A percentile compares a stretch with the other conserved stretches of the same genome.
These are phyloP conservation scores for Catocala nupta DNA, from an alignment of 2,888 invertebrate species.

Conservation along the genomic window DNA sequence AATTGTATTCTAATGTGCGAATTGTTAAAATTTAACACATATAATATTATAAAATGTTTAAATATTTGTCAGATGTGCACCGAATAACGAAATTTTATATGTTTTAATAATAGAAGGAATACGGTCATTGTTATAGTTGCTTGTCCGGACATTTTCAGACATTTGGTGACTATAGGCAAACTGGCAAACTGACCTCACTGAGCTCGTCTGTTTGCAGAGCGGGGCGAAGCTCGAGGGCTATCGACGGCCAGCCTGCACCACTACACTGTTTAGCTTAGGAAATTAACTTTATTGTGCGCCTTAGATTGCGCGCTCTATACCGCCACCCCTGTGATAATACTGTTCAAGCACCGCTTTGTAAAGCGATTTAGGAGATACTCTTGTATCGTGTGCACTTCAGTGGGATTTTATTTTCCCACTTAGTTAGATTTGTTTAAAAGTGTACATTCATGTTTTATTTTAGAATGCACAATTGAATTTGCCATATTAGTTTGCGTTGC, in stretches of 20 bases:
- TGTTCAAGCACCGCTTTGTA: constrained; percentile 41
- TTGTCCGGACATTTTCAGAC: neutral
- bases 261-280: constrained; percentile 66
- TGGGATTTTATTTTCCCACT: constrained; percentile 1
- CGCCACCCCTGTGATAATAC: constrained; percentile 33
- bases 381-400: constrained; percentile 13
- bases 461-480: too few relatives aligned
- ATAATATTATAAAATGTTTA: too few relatives aligned
- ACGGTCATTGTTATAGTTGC: neutral
- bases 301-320: constrained; percentile 58
- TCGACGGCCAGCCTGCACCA: constrained; percentile 23
- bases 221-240: constrained; percentile 28
- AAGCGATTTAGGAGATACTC: constrained; percentile 43
- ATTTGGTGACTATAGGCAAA: constrained; percentile 16
- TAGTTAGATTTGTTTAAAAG: neutral
- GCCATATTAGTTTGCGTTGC: too few relatives aligned
- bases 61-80: too few relatives aligned
- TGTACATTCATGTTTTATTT: neutral
- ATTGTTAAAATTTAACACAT: too few relatives aligned
- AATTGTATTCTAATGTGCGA: too few relatives aligned
- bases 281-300: constrained; percentile 75
- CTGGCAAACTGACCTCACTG: constrained; percentile 10
- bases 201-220: constrained; percentile 33
- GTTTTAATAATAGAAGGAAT: too few relatives aligned
- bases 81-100: neutral